Base-by-base conservation (phyloP, 2,797 vertebrate species). In the Somateria mollissima region DNA sequence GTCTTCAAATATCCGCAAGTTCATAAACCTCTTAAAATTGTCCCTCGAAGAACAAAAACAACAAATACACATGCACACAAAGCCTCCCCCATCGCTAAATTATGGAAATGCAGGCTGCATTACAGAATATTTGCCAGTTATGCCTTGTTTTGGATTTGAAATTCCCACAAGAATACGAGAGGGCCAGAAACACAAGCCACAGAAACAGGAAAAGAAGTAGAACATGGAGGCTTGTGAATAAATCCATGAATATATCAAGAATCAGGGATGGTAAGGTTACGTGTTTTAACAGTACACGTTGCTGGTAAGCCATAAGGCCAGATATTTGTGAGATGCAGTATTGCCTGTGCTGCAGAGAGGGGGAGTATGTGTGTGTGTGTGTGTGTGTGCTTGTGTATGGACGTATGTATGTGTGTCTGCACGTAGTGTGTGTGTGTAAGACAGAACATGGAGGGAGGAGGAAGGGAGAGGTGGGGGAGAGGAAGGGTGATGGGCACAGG, bases 311-410 rank as follows among this genome's bases (percentile, higher is more conserved):
- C 90, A 49, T 84, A 97, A 96, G 97, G 93, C 82, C 90, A 96
- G 97, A 97, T 61, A 94, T 97, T 97, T 96, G 92, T 96, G 98
- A 98, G 98, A 98, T 98, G 98, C 96, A 98, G 97, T 98, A 97
- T 97, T 98, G 96, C 87, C 94, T 94, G 95, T 91, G 73, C 91
- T 96, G 94, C 97, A 96, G 97, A 97, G 94, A 93, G 85, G 97
- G 97, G 95, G 19, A 0, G 41, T 83, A 72, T 32, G 30, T 39
- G 96, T 96, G 96, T 87, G 70, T 92, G 74, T 97, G 95, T 39
- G 96, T 96, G 96, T 85, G 70, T 92, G 73, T 97, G 95, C 97
- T 89, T 89, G 73, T 76, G 91, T 85, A 57, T 45, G 95, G 96
- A 96, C 71, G 90, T 94, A 94, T 92, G 90, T 97, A 96, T 96